These are phyloP conservation scores for Cyrtonyx montezumae DNA, from an alignment of 2,113 vertebrate species.

Conservation along the genomic window DNA sequence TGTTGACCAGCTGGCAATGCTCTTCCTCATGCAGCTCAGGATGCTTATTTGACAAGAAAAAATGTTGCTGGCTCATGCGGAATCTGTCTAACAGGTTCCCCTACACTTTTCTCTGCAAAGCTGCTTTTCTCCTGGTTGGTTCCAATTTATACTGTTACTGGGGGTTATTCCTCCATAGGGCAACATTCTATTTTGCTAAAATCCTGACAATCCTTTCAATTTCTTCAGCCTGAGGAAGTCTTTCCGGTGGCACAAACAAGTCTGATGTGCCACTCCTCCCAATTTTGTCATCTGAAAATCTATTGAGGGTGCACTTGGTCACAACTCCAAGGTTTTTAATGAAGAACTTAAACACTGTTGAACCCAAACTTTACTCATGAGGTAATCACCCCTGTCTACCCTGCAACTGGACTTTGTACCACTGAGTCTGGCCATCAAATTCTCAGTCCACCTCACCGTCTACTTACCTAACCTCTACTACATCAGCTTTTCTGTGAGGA, in stretches of 20 bases:
- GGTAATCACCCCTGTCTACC: not conserved
- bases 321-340: not conserved
- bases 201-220: not conserved
- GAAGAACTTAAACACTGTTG: not conserved
- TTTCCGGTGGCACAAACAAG: not conserved
- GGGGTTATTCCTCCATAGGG: not conserved
- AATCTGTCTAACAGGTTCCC: not conserved
- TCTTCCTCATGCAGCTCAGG: not conserved
- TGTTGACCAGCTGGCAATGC: fast-evolving
- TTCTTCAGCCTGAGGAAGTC: not conserved
- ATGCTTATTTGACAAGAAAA: not conserved
- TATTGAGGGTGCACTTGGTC: not conserved
- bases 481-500: fast-evolving
- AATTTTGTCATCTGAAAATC: not conserved
- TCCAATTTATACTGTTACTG: not conserved
- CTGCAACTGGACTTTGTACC: not conserved
- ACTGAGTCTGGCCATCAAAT: not conserved
- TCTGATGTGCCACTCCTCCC: not conserved
- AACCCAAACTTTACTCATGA: not conserved
- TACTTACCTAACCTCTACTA: not conserved
- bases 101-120: not conserved
- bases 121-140: not conserved
- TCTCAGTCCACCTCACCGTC: not conserved
- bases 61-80: not conserved
- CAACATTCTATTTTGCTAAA: not conserved